Percentiles rank a stretch among this genome's conserved stretches.
These are phyloP conservation scores for Entosphenus tridentatus DNA, from an alignment of 2,113 vertebrate species.

Conservation along the genomic window DNA sequence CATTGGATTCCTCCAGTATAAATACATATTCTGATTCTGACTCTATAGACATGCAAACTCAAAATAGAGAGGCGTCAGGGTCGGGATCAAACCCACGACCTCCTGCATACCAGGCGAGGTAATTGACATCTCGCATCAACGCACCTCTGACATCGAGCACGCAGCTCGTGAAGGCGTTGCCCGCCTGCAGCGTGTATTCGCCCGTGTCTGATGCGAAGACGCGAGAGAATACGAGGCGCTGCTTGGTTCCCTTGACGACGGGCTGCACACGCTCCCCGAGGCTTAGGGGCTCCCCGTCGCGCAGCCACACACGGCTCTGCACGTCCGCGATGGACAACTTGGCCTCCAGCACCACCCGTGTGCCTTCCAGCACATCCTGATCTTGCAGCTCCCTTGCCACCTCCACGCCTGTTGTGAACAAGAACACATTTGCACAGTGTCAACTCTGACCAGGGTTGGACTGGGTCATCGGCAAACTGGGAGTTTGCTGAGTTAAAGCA, in stretches of 20 bases:
- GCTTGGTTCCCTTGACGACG: conserved; percentile 71
- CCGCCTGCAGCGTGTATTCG: conserved; percentile 49
- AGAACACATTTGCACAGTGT: not conserved
- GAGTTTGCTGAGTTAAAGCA: too few species aligned
- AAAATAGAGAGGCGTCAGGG: too few species aligned
- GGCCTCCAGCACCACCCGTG: conserved; percentile 66
- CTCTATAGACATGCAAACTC: too few species aligned
- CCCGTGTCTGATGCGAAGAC: conserved; percentile 62
- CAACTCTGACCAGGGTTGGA: not conserved
- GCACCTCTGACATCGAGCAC: conserved; percentile 54
- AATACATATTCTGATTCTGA: not conserved
- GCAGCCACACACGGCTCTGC: conserved; percentile 67
- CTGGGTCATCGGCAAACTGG: too few species aligned
- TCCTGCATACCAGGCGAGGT: too few species aligned
- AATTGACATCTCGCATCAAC: conserved; percentile 13
- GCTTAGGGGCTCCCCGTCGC: conserved; percentile 45
- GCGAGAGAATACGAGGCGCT: conserved; percentile 56
- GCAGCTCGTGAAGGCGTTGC: conserved; percentile 71
- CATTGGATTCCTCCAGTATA: too few species aligned
- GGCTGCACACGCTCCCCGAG: conserved; percentile 54
- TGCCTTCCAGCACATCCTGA: conserved; percentile 50
- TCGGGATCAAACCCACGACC: too few species aligned
- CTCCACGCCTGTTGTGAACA: conserved; percentile 38
- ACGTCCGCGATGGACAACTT: conserved; percentile 85
- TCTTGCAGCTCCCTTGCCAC: conserved; percentile 61